Evolutionary conservation across 2,113 vertebrate species (phyloP).

Genomic region (Mus musculus): DNA sequence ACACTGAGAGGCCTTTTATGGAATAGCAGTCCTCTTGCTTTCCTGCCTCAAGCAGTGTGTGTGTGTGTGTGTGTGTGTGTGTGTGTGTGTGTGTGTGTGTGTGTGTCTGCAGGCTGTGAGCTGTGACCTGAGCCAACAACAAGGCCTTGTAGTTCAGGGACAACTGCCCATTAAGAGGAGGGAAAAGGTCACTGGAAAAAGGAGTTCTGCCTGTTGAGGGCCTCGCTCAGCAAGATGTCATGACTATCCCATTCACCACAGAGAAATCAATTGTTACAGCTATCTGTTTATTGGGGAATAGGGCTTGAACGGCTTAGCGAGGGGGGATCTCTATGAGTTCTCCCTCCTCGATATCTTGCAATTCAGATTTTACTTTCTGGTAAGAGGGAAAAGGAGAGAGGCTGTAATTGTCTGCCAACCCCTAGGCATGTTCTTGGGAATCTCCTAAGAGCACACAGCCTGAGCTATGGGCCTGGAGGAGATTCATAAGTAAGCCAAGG

Average conservation of each 20-base stretch:
- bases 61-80: not conserved
- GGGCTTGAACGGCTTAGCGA: not conserved
- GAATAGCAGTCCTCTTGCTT: not conserved
- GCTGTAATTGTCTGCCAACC: not conserved
- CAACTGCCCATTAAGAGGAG: not conserved
- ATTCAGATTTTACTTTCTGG: not conserved
- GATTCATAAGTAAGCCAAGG: not conserved
- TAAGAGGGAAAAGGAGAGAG: not conserved
- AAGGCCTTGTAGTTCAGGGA: constrained; percentile 13
- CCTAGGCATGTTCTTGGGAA: not conserved
- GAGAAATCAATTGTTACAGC: constrained; percentile 36
- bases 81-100: not conserved
- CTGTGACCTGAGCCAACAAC: not conserved
- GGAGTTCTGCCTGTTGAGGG: not conserved
- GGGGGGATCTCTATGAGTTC: too few relatives aligned
- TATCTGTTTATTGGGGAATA: not conserved
- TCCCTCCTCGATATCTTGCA: not conserved
- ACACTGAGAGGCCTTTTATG: constrained; percentile 9
- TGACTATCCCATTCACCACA: not conserved
- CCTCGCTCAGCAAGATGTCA: not conserved
- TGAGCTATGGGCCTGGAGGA: not conserved
- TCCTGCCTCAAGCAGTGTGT: not conserved
- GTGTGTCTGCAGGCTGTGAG: not conserved
- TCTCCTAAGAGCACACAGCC: not conserved
- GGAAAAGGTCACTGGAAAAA: not conserved